Evolutionary conservation across 2,888 invertebrate genomes (phyloP).

Genomic region (Synergus japonicus): DNA sequence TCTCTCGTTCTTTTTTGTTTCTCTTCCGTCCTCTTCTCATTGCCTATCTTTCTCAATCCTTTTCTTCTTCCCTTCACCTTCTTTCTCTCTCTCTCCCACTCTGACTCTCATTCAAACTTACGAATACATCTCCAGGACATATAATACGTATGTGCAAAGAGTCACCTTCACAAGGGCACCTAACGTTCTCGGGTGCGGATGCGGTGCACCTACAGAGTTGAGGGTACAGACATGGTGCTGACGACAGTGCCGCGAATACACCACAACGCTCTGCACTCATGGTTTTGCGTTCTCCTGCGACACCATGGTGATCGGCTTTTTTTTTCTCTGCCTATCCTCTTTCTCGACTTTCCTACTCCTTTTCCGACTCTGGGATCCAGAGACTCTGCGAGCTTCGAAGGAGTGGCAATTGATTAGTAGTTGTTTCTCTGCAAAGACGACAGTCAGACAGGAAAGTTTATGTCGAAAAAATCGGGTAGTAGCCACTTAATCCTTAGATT

Average conservation of each 20-base stretch:
- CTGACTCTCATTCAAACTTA: conserved; percentile 42
- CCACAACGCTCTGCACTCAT: conserved; percentile 68
- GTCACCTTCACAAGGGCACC: conserved; percentile 52
- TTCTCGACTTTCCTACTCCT: not conserved
- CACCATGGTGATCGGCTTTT: conserved; percentile 42
- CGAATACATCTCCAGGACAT: conserved; percentile 50
- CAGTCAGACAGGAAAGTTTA: not conserved
- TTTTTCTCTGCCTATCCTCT: not conserved
- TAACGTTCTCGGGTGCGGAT: conserved; percentile 62
- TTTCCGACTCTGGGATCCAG: not conserved
- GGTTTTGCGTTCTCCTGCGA: conserved; percentile 61
- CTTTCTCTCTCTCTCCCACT: not conserved
- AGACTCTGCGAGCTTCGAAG: not conserved
- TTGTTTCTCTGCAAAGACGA: not conserved
- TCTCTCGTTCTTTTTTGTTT: conserved; percentile 37
- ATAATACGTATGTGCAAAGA: conserved; percentile 48
- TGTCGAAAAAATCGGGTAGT: too few species aligned
- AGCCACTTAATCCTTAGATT: too few species aligned
- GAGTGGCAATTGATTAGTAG: conserved; percentile 30
- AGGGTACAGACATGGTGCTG: conserved; percentile 60
- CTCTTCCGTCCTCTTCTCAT: not conserved
- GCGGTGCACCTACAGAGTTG: conserved; percentile 64
- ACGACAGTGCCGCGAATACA: conserved; percentile 73
- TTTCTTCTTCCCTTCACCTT: conserved; percentile 30
- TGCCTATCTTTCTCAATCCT: conserved; percentile 1